Evolutionary conservation across 2,888 invertebrate species (phyloP).

Genomic region (Chaitophorus viminalis): DNA sequence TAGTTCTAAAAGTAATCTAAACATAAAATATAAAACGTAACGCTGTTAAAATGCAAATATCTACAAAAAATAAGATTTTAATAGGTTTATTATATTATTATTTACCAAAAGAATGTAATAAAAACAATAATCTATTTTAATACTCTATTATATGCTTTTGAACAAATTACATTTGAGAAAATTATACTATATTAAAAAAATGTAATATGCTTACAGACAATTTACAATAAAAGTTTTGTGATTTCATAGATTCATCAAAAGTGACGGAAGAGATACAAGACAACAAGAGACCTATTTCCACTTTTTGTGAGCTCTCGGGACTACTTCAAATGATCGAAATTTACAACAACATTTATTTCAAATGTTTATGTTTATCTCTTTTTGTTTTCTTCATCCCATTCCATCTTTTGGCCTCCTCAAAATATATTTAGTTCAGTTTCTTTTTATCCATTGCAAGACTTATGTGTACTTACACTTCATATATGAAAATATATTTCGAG

Average conservation of each 20-base stretch:
- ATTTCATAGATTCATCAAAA: constrained; percentile 23
- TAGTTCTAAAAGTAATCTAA: too few species aligned
- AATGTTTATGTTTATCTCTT: constrained; percentile 50
- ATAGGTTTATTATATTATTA: too few species aligned
- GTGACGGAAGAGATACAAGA: neutral
- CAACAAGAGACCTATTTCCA: constrained; percentile 19
- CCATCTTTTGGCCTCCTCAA: neutral
- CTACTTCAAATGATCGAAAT: constrained; percentile 38
- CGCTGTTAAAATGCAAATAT: too few species aligned
- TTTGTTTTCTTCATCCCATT: constrained; percentile 24
- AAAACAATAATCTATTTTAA: too few species aligned
- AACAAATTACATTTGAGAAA: neutral
- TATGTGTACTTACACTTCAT: constrained; percentile 20
- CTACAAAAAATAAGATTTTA: too few species aligned
- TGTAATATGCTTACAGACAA: neutral
- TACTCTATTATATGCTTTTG: too few species aligned
- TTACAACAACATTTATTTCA: constrained; percentile 49
- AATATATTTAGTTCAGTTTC: constrained; percentile 49
- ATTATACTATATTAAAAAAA: neutral
- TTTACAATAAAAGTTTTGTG: neutral
- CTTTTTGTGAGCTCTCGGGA: constrained; percentile 43
- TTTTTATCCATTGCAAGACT: constrained; percentile 39
- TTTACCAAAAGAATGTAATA: too few species aligned
- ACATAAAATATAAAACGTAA: too few species aligned
- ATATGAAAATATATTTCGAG: constrained; percentile 33